Conservation (phyloP, 1,140 invertebrate genomes). For the Drosophila triauraria region DNA sequence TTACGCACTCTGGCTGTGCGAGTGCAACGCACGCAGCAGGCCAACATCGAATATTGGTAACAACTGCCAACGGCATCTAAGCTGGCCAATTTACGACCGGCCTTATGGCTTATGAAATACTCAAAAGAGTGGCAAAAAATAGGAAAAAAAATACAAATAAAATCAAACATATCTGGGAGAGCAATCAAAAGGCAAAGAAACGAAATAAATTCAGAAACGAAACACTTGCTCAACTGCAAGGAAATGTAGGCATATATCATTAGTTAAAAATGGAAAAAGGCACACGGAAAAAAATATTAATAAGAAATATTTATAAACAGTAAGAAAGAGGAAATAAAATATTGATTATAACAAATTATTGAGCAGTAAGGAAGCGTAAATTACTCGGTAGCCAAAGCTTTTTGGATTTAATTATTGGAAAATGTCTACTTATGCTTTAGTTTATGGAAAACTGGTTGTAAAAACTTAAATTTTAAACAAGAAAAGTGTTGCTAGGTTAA, state of each 20-base stretch:
- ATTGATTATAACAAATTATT: not conserved
- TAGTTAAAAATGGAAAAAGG: constrained; percentile 1
- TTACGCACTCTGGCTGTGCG: constrained; percentile 40
- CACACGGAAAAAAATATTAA: not conserved
- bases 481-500: too few species aligned
- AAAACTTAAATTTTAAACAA: too few species aligned
- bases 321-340: not conserved
- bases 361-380: too few species aligned
- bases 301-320: not conserved
- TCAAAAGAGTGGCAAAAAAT: constrained; percentile 1
- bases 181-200: constrained; percentile 27
- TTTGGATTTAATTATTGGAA: too few species aligned
- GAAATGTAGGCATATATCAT: constrained; percentile 27
- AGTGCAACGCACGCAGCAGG: constrained; percentile 54
- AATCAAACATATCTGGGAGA: constrained; percentile 1
- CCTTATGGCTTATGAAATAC: constrained; percentile 46
- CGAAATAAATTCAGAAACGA: constrained; percentile 31
- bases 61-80: constrained; percentile 21
- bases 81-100: constrained; percentile 32
- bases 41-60: constrained; percentile 19
- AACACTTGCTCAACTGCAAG: constrained; percentile 25
- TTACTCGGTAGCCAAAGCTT: too few species aligned
- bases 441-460: too few species aligned
- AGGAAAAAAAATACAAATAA: constrained; percentile 12
- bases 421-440: too few species aligned